Evolutionary conservation across 2,113 vertebrate species (phyloP), one percentile per base, ranked within the genome.

Genomic region (Chinchilla lanigera): DNA sequence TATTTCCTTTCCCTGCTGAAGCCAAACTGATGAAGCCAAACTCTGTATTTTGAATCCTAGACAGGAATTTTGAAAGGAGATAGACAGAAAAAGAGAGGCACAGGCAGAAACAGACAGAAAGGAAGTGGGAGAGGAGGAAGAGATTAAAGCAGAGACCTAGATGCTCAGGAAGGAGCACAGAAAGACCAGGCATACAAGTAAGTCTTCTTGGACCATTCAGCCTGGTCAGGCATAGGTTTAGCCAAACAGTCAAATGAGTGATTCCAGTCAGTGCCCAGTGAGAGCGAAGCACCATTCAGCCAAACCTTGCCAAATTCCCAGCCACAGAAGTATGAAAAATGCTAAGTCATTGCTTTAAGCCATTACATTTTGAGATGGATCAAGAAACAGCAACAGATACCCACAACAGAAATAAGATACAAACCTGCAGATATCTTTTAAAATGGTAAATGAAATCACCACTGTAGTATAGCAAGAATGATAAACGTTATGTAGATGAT

Each of bases 401-500:
- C 41, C 69, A 84, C 75, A 93, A 78, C 24, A 96, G 60, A 94
- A 58, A 84, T 30, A 58, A 92, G 93, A 86, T 13, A 17, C 12
- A 94, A 91, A 94, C 28, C 17, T 52, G 7, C 41, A 95, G 58
- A 56, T 3, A 58, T 38, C 28, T 83, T 95, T 96, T 89, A 61
- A 94, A 75, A 80, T 67, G 67, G 75, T 41, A 95, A 83, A 85
- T n/a, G 61, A 16, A 61, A 30, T n/a, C 20, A 61, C 1, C 93
- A 22, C 83, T 20, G n/a, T 7, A 2, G 30, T 65, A 2, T 90
- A 78, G 61, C 4, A 69, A 84, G n/a, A 88, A 86, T 75, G 41
- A 47, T 52, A 35, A 67, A 86, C 86, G 41, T 50, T 63, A 11
- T 35, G 19, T 5, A 28, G 60, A 22, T 95, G 75, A 83, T 19